Conservation (phyloP, 2,797 vertebrate species). For the Hydrolagus colliei region DNA sequence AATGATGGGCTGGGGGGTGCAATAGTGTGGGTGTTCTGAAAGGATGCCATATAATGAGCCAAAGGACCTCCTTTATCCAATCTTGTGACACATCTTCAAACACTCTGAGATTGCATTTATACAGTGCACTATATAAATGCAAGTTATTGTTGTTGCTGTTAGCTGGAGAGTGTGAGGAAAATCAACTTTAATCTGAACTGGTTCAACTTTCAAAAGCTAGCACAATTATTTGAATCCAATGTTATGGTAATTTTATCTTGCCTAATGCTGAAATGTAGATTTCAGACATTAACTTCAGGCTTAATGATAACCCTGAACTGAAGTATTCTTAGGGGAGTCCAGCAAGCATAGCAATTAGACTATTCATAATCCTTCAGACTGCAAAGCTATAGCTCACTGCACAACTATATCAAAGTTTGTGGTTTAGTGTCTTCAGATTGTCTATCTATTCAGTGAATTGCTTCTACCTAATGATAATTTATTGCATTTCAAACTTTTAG, state of each 20-base stretch:
- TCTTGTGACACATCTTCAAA: too few relatives aligned
- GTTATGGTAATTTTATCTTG: not conserved
- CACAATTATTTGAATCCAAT: not conserved
- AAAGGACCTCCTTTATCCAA: too few relatives aligned
- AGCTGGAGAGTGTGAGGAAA: not conserved
- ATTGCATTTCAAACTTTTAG: not conserved
- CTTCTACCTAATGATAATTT: not conserved
- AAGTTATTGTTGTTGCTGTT: too few relatives aligned
- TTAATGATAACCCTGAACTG: not conserved
- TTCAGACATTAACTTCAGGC: not conserved
- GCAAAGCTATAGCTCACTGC: not conserved
- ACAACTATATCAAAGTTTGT: not conserved
- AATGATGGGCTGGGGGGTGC: too few relatives aligned
- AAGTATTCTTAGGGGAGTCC: not conserved
- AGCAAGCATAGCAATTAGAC: not conserved
- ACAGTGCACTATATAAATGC: too few relatives aligned
- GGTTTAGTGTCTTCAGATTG: not conserved
- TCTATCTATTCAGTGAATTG: not conserved
- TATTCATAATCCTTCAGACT: not conserved
- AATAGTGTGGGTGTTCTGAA: too few relatives aligned
- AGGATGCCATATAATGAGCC: too few relatives aligned
- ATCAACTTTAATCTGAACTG: not conserved
- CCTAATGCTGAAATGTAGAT: not conserved
- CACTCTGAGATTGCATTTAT: too few relatives aligned
- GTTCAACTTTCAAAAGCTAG: not conserved